Conservation (phyloP, 2,888 invertebrate genomes). For the Nysson spinosus region DNA sequence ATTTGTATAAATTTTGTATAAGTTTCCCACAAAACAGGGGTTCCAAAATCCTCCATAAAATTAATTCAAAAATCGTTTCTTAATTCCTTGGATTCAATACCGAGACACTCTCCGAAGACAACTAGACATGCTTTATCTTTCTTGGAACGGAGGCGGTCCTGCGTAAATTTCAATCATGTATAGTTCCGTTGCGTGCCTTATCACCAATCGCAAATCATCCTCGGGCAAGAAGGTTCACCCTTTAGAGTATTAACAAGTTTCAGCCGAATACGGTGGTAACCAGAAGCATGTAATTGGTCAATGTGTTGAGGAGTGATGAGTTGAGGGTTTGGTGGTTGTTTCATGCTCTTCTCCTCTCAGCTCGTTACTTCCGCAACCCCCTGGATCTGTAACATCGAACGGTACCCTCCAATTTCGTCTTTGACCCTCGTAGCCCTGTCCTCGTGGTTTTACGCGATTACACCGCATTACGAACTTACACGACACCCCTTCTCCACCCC, state of each 20-base stretch:
- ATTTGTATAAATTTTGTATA: no score
- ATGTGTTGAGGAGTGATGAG: neutral
- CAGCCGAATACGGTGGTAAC: slow-evolving; percentile 2
- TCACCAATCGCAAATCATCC: slow-evolving; percentile 40
- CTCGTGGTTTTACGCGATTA: slow-evolving; percentile 49
- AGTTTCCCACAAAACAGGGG: no score
- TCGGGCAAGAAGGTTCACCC: slow-evolving; percentile 25
- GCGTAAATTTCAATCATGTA: slow-evolving; percentile 20
- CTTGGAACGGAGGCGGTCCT: slow-evolving; percentile 8
- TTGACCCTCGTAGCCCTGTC: slow-evolving; percentile 45
- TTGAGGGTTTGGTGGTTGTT: slow-evolving; percentile 14
- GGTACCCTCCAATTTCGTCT: slow-evolving; percentile 38
- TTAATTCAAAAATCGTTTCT: no score
- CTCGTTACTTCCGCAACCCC: slow-evolving; percentile 21
- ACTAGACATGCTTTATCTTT: slow-evolving; percentile 27
- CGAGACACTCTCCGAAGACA: neutral
- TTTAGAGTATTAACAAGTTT: slow-evolving; percentile 21
- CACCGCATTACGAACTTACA: slow-evolving; percentile 41
- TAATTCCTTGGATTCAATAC: neutral
- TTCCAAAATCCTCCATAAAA: no score
- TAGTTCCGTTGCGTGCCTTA: slow-evolving; percentile 14
- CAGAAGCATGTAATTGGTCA: slow-evolving; percentile 26
- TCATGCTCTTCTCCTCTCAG: slow-evolving; percentile 26
- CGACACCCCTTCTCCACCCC: no score
- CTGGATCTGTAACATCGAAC: neutral